Evolutionary conservation across 2,888 invertebrate species (phyloP).

Genomic region (Acleris laterana): DNA sequence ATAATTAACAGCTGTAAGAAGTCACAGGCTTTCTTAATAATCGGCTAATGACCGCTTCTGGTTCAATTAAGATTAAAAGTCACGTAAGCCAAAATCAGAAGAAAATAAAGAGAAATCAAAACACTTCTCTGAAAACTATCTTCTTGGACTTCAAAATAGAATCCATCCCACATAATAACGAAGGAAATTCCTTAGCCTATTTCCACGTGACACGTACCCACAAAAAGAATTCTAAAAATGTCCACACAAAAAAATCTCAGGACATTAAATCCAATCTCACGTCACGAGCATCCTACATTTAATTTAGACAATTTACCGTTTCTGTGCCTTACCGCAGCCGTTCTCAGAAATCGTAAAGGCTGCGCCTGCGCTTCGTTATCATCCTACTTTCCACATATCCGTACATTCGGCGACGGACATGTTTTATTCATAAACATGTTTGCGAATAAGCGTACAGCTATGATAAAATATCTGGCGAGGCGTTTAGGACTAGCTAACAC

Average conservation of each 20-base stretch:
- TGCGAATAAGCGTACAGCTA: conserved; percentile 40
- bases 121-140: no score
- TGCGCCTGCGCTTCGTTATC: conserved; percentile 57
- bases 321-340: conserved; percentile 56
- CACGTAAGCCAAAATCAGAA: no score
- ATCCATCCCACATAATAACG: no score
- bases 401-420: conserved; percentile 50
- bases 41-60: no score
- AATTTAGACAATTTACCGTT: conserved; percentile 75
- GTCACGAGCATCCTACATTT: conserved; percentile 64
- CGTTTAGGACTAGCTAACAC: no score
- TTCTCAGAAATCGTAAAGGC: conserved; percentile 74
- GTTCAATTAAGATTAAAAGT: no score
- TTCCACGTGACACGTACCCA: conserved; percentile 7
- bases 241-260: conserved; percentile 2
- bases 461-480: conserved; percentile 31
- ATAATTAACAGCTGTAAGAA: no score
- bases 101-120: no score
- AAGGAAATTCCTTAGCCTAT: no score
- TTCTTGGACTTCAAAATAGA: no score
- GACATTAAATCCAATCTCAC: conserved; percentile 46
- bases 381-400: conserved; percentile 62
- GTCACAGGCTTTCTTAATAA: no score
- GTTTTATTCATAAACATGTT: conserved; percentile 60
- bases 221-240: conserved; percentile 33